Base-by-base conservation (phyloP, 1,140 invertebrate species). In the Heterodera carotae region DNA sequence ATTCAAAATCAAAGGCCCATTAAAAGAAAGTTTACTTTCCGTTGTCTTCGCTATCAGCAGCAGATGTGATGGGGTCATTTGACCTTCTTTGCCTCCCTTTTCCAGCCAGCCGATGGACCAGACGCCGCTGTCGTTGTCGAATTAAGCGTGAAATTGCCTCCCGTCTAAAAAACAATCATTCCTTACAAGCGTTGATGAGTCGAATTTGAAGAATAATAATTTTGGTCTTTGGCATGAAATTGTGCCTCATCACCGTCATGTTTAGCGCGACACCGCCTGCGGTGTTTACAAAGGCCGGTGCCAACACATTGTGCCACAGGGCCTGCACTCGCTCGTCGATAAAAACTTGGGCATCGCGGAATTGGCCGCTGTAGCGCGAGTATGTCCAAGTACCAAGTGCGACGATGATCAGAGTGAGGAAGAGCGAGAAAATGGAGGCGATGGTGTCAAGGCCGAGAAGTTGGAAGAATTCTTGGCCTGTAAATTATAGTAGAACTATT, bases 301-400 rank as follows among this genome's bases (percentile, higher is more conserved):
- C 27, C 67, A 74, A 53, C 82, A 27, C 72, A 84, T 85, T 76
- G 97, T 94, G 81, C 93, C 91, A 89, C 97, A 97, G 48, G 97
- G 88, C 87, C 93, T 92, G 18, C 95, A 85, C 78, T 92, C 92
- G 87, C 97, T 97, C 64, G 64, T 74, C 77, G 59, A 81, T 78
- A 43, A 53, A 74, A n/a, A 75, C 62, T 53, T 77, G 76, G 10
- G 77, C 80, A 48, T 85, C 85, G 33, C 84, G 83, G 15, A 86
- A 59, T 68, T 86, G 79, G 36, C 85, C 85, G 34, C 81, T 84
- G 76, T 86, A 87, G 29, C 85, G 78, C n/a, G 86, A 80, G 56
- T 87, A 87, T 0, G 77, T 74, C 85, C 85, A 87, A 22, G 81
- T 76, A 22, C 70, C 59, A 6, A 87, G 79, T n/a, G 82, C 74